These are phyloP conservation scores for Romanogobio albipinnatus DNA, from an alignment of 2,113 vertebrate genomes.

Conservation along the genomic window DNA sequence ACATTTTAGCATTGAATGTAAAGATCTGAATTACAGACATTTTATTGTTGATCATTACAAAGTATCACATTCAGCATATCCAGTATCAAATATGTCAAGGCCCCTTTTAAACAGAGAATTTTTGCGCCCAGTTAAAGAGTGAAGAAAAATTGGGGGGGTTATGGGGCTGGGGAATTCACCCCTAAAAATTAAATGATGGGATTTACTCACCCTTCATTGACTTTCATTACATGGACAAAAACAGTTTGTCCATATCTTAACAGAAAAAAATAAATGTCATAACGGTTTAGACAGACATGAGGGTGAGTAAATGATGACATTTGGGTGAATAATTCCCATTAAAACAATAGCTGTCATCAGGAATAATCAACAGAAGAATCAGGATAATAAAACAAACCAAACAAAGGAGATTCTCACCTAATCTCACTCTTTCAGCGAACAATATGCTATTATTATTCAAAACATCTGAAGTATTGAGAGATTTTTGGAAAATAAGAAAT, in stretches of 20 bases:
- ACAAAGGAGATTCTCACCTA: background rate
- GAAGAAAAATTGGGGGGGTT: background rate
- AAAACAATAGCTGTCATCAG: background rate
- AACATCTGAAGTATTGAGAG: background rate
- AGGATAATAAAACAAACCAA: background rate
- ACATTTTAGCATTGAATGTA: conserved; percentile 18
- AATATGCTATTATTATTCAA: background rate
- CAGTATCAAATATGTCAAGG: conserved; percentile 45
- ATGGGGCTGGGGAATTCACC: background rate
- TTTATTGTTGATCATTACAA: conserved; percentile 36
- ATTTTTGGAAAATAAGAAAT: background rate
- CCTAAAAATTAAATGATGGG: background rate
- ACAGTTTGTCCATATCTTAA: background rate
- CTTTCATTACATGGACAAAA: background rate
- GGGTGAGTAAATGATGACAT: background rate
- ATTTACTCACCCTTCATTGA: background rate
- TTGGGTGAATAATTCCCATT: background rate
- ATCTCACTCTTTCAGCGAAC: background rate
- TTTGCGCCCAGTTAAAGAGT: conserved; percentile 18
- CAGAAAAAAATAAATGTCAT: background rate
- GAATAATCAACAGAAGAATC: background rate
- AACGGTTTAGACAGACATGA: background rate
- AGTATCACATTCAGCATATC: conserved; percentile 52
- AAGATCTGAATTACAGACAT: conserved; percentile 14
- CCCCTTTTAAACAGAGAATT: conserved; percentile 22